Percentiles rank a stretch among this genome's conserved stretches.
Conservation (phyloP, 2,113 vertebrate genomes). For the Spheniscus mendiculus region DNA sequence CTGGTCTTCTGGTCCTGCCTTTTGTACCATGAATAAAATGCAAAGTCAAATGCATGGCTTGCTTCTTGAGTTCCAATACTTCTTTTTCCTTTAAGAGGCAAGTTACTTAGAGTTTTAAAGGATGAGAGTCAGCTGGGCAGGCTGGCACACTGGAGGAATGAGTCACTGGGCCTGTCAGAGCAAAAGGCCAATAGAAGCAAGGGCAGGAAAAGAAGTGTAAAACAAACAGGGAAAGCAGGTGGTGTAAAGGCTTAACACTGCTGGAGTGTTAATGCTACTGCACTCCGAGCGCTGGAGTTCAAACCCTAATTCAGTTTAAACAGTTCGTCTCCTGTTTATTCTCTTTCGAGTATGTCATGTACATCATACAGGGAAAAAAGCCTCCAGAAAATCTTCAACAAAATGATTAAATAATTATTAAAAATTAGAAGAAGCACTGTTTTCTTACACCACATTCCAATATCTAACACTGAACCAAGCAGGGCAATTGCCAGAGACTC, state of each 20-base stretch:
- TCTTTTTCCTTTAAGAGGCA: neutral
- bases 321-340: neutral
- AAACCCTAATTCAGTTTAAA: neutral
- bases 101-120: neutral
- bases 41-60: slow-evolving; percentile 4
- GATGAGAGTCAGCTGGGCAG: neutral
- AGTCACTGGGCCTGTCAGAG: slow-evolving; percentile 2
- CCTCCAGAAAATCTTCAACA: neutral
- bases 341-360: neutral
- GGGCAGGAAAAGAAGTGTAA: slow-evolving; percentile 33
- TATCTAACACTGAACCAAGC: neutral
- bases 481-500: neutral
- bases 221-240: slow-evolving; percentile 49
- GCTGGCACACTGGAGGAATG: neutral
- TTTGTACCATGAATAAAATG: neutral
- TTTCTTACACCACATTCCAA: neutral
- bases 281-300: neutral
- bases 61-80: neutral
- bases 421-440: neutral
- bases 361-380: neutral
- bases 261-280: slow-evolving; percentile 51
- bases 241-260: slow-evolving; percentile 61
- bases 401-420: neutral
- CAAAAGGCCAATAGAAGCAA: neutral
- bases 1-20: neutral